A percentile compares a stretch with the other conserved stretches of the same genome.
phyloP scores from a whole-genome alignment of 2,888 invertebrate genomes.

The Matsumyia berberina region DNA sequence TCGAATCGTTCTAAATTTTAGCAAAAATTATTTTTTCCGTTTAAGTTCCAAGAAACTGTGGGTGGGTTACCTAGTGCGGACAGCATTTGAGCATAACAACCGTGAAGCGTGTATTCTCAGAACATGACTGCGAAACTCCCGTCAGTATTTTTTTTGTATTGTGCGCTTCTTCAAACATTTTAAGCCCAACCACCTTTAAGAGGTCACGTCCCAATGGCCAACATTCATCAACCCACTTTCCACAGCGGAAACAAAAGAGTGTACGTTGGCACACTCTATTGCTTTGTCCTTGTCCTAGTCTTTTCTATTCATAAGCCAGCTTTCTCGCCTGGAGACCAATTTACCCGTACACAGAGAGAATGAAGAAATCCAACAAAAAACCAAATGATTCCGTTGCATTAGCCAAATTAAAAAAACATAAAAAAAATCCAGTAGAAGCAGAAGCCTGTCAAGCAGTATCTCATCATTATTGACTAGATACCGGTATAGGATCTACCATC shows the following conservation, averaged over 20 bases:
- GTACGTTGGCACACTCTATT: conserved; percentile 5
- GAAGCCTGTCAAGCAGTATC: conserved; percentile 46
- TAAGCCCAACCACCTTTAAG: conserved; percentile 31
- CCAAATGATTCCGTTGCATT: conserved; percentile 50
- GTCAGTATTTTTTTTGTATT: no score
- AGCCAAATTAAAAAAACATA: conserved; percentile 58
- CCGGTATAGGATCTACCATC: conserved; percentile 9
- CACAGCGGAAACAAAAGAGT: not conserved
- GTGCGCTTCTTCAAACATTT: not conserved
- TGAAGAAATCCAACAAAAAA: conserved; percentile 22
- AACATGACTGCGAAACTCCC: no score
- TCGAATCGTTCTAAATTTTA: no score
- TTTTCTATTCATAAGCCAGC: conserved; percentile 45
- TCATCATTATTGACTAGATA: conserved; percentile 49
- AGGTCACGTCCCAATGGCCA: conserved; percentile 46
- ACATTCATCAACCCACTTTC: conserved; percentile 21
- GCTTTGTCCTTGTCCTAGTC: conserved; percentile 69
- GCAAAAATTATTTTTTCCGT: no score
- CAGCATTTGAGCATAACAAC: no score
- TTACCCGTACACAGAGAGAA: conserved; percentile 16
- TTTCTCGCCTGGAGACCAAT: conserved; percentile 55
- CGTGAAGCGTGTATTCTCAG: no score
- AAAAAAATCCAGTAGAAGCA: conserved; percentile 25
- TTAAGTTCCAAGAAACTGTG: no score
- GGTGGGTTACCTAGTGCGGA: no score